Evolutionary conservation across 23 tunicate species (phyloP).

Genomic region (Styela clava): DNA sequence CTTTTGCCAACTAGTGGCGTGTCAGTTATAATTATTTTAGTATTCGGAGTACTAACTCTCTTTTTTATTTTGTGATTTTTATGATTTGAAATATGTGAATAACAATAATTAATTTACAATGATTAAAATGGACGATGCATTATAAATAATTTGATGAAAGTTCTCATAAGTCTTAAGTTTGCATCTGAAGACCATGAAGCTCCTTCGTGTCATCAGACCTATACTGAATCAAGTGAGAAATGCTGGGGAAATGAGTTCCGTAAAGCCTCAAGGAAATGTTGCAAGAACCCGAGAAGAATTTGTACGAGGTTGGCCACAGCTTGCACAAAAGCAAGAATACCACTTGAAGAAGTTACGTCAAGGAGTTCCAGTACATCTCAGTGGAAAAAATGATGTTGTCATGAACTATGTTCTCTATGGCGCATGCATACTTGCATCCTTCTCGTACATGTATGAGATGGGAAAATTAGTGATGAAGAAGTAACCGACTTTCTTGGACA

Average conservation of each 20-base stretch:
- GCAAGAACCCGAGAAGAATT: constrained; percentile 40
- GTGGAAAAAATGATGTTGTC: neutral
- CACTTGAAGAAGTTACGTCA: constrained; percentile 15
- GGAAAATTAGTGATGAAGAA: neutral
- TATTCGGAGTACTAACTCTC: no score
- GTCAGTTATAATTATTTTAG: no score
- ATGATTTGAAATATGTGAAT: no score
- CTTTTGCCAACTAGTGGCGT: no score
- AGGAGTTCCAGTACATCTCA: neutral
- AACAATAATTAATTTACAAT: no score
- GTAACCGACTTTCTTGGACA: neutral
- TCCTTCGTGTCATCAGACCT: neutral
- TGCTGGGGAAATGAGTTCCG: neutral
- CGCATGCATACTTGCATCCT: neutral
- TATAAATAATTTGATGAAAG: no score
- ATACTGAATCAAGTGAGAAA: neutral
- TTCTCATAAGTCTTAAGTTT: no score
- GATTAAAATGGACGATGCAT: no score
- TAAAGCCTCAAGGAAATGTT: neutral
- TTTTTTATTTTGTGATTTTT: no score
- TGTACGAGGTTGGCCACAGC: constrained; percentile 32
- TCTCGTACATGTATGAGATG: neutral
- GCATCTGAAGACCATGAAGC: neutral
- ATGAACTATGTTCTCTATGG: neutral
- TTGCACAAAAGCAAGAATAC: constrained; percentile 36